phyloP scores from a whole-genome alignment of 2,797 vertebrate species.

The Odontamblyopus rebecca region DNA sequence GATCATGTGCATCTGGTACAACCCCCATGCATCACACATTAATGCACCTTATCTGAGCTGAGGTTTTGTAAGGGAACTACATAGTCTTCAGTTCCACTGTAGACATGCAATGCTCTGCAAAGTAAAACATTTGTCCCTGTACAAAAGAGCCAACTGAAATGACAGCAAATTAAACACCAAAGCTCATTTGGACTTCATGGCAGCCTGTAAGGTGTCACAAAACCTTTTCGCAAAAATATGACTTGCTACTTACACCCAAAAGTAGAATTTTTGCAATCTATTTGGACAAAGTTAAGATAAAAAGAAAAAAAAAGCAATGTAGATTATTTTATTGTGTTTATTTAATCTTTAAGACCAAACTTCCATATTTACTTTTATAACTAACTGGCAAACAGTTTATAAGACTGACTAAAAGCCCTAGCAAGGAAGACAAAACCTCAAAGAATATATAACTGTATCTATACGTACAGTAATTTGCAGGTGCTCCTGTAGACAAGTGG shows the following conservation, averaged over 20 bases:
- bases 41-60: not conserved
- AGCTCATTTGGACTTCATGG: not conserved
- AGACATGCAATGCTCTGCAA: not conserved
- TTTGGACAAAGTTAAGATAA: not conserved
- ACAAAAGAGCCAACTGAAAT: not conserved
- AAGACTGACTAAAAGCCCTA: not conserved
- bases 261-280: not conserved
- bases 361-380: not conserved
- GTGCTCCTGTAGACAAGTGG: too few relatives aligned
- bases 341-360: not conserved
- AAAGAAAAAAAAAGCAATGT: not conserved
- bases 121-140: not conserved
- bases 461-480: not conserved
- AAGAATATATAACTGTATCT: not conserved
- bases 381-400: not conserved
- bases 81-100: not conserved
- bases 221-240: not conserved
- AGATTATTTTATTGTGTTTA: too few relatives aligned
- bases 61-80: not conserved
- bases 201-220: not conserved
- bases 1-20: conserved; percentile 71
- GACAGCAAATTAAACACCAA: not conserved
- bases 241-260: not conserved
- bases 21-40: conserved; percentile 34
- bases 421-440: not conserved